Conservation (phyloP, 1,140 invertebrate species). For the Microplitis mediator region DNA sequence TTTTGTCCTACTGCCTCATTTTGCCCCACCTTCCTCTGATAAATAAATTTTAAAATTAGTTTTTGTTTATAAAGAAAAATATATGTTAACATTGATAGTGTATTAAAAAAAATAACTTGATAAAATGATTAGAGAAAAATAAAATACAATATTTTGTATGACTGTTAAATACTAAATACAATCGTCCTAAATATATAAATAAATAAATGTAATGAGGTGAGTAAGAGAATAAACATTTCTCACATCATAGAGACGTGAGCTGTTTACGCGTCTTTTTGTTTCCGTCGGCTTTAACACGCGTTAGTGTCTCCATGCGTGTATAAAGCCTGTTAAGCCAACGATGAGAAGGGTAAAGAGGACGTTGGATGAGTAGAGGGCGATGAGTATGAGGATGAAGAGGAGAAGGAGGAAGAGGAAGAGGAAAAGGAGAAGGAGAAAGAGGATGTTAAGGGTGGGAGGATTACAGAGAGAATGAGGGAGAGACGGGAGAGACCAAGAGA, state of each 20-base stretch:
- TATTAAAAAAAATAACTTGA: too few relatives aligned
- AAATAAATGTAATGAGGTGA: not conserved
- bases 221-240: not conserved
- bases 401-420: too few relatives aligned
- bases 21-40: too few relatives aligned
- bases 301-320: conserved; percentile 45
- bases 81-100: too few relatives aligned
- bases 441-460: not conserved
- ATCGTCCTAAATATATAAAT: not conserved
- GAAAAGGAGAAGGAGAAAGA: not conserved
- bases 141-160: not conserved
- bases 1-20: too few relatives aligned
- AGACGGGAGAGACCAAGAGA: not conserved
- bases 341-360: too few relatives aligned
- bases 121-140: too few relatives aligned
- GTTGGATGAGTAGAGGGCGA: not conserved
- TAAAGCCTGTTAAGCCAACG: conserved; percentile 26
- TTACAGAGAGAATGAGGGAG: conserved; percentile 6
- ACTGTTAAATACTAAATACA: not conserved
- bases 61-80: too few relatives aligned
- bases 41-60: too few relatives aligned
- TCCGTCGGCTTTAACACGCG: conserved; percentile 21
- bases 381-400: not conserved
- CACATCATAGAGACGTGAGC: not conserved
- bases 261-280: conserved; percentile 7